A percentile compares a stretch with the other conserved stretches of the same genome.
These are phyloP conservation scores for Lepidurus apus DNA, from an alignment of 1,140 invertebrate species.

Conservation along the genomic window DNA sequence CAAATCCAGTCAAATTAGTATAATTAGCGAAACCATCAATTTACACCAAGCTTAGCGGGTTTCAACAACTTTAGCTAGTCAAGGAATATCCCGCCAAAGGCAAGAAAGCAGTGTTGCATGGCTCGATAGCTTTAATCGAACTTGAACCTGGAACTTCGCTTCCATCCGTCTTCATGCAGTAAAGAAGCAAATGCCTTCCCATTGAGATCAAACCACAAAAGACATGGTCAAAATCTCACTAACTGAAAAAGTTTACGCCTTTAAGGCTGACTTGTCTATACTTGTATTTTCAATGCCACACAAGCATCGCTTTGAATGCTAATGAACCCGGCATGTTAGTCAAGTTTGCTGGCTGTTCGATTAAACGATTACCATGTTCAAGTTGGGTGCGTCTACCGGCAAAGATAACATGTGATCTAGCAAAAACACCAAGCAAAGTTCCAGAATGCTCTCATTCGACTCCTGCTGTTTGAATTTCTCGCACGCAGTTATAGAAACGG, in stretches of 20 bases:
- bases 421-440: background rate
- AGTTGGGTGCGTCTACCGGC: background rate
- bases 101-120: too few species aligned
- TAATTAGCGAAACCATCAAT: too few species aligned
- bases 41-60: too few species aligned
- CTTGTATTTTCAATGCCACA: slow-evolving; percentile 9
- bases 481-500: too few species aligned
- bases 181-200: background rate
- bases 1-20: background rate
- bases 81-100: too few species aligned
- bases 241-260: background rate
- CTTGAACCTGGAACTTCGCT: background rate
- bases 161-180: background rate
- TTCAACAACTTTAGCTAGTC: too few species aligned
- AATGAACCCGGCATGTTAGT: background rate
- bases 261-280: background rate
- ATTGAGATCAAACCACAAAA: background rate
- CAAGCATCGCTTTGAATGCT: background rate
- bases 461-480: too few species aligned
- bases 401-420: background rate
- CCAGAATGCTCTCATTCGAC: too few species aligned
- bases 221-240: background rate
- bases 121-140: background rate
- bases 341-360: background rate
- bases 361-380: slow-evolving; percentile 13